Conservation (phyloP, 2,888 invertebrate genomes). For the Agonopterix arenella region DNA sequence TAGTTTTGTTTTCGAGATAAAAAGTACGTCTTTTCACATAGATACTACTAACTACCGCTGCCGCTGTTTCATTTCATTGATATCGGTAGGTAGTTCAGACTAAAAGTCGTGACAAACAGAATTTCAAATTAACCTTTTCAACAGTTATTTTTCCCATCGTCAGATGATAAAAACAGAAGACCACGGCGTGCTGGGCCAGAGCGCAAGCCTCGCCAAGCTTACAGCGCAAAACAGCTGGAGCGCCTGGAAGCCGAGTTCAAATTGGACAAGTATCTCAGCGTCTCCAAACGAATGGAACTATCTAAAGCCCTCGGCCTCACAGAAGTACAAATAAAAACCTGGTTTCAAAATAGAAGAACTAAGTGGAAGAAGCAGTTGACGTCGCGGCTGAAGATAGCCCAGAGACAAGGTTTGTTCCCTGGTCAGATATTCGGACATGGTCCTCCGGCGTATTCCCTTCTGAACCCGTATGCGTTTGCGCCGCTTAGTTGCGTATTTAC, state of each 20-base stretch:
- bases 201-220: conserved; percentile 96
- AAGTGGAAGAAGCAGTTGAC: conserved; percentile 99
- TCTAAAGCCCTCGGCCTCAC: conserved; percentile 92
- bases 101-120: background rate
- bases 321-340: conserved; percentile 97
- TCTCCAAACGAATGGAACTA: conserved; percentile 95
- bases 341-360: conserved; percentile 97
- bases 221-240: conserved; percentile 95
- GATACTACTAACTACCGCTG: too few relatives aligned
- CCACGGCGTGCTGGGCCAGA: conserved; percentile 93
- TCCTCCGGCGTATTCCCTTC: conserved; percentile 78
- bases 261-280: conserved; percentile 96
- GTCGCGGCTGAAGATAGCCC: conserved; percentile 91
- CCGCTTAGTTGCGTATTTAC: conserved; percentile 79
- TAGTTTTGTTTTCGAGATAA: too few relatives aligned
- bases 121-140: background rate
- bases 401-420: conserved; percentile 87
- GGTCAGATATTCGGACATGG: conserved; percentile 81
- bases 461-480: conserved; percentile 79
- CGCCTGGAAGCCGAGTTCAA: conserved; percentile 95
- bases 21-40: too few relatives aligned
- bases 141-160: background rate
- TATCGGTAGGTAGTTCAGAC: too few relatives aligned
- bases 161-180: conserved; percentile 89
- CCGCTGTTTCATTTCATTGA: too few relatives aligned